phyloP scores from a whole-genome alignment of 2,888 invertebrate genomes.

The Mechanitis mazaeus region DNA sequence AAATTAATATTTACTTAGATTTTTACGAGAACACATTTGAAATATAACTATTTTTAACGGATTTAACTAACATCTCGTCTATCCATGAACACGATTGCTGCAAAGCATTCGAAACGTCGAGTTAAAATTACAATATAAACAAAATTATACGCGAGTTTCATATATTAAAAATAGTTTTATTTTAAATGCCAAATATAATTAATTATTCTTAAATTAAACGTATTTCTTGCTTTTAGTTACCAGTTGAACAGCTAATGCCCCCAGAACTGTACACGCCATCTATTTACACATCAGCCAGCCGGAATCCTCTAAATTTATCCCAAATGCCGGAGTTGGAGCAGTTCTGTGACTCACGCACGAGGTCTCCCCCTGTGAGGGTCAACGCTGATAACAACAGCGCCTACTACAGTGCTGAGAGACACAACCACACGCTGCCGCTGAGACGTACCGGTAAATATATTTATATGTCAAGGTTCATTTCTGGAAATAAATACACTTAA shows the following conservation, averaged over 20 bases:
- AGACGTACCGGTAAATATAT: conserved; percentile 37
- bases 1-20: too few relatives aligned
- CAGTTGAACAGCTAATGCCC: conserved; percentile 66
- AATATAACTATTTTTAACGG: too few relatives aligned
- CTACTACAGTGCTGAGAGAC: conserved; percentile 40
- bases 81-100: too few relatives aligned
- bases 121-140: too few relatives aligned
- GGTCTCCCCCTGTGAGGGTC: conserved; percentile 57
- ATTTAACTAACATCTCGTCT: too few relatives aligned
- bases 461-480: too few relatives aligned
- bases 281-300: conserved; percentile 55
- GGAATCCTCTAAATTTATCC: conserved; percentile 56
- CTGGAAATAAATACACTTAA: too few relatives aligned
- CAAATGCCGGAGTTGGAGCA: conserved; percentile 62
- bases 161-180: background rate
- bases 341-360: conserved; percentile 30
- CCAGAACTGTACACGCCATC: conserved; percentile 61
- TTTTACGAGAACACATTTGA: too few relatives aligned
- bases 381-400: conserved; percentile 55
- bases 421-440: conserved; percentile 56
- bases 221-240: conserved; percentile 44
- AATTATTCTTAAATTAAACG: background rate
- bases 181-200: background rate
- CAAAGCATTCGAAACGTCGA: too few relatives aligned
- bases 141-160: too few relatives aligned